These are phyloP conservation scores for Porites australiensis DNA, from an alignment of 64 coral and sea anemone genomes.

Conservation along the genomic window DNA sequence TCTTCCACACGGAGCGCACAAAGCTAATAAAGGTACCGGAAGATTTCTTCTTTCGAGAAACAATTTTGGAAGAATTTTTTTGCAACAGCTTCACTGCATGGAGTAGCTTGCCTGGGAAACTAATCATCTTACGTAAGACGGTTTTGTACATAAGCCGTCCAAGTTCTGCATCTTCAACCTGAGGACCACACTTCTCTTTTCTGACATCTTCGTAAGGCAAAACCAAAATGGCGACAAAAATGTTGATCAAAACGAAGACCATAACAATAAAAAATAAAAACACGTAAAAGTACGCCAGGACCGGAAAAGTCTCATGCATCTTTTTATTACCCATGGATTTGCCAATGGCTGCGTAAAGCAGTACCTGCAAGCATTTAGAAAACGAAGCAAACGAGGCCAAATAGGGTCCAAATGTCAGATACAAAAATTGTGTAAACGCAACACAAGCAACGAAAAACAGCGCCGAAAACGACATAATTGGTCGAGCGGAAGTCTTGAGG, in stretches of 20 bases:
- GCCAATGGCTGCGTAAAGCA: constrained; percentile 23
- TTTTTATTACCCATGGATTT: background rate
- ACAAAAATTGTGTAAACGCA: constrained; percentile 29
- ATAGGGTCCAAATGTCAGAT: constrained; percentile 32
- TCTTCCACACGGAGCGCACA: background rate
- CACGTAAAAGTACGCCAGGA: constrained; percentile 10
- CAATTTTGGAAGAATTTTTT: background rate
- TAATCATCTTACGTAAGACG: background rate
- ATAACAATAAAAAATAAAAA: constrained; percentile 2
- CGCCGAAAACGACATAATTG: constrained; percentile 15
- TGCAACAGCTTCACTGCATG: background rate
- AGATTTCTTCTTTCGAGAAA: background rate
- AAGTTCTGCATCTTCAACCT: background rate
- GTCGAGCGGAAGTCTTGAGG: constrained; percentile 14
- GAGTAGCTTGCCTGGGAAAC: background rate
- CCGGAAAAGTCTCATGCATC: background rate
- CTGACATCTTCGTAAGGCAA: constrained; percentile 11
- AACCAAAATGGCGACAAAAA: constrained; percentile 41
- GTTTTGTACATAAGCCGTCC: background rate
- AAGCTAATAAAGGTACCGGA: background rate
- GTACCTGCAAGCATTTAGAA: background rate
- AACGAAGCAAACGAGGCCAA: constrained; percentile 34
- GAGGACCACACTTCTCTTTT: background rate
- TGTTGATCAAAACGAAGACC: constrained; percentile 32
- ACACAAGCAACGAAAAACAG: background rate